A percentile compares a stretch with the other conserved stretches of the same genome.
These are phyloP conservation scores for Melopsittacus undulatus DNA, from an alignment of 2,797 vertebrate genomes.

Conservation along the genomic window DNA sequence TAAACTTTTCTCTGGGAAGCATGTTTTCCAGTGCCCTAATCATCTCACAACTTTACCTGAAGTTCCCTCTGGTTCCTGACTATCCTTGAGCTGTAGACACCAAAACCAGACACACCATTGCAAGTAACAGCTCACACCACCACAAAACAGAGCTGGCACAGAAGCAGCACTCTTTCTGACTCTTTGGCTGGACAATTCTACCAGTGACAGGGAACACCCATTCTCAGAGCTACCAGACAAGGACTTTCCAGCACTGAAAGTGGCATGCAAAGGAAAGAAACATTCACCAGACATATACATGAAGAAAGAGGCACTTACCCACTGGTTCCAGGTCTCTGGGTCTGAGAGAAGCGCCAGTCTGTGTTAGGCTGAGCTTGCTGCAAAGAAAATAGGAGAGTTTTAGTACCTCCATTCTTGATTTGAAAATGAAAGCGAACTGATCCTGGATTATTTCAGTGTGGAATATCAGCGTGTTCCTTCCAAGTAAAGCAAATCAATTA, in stretches of 20 bases:
- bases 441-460: conserved; percentile 47
- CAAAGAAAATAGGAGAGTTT: conserved; percentile 73
- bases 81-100: not conserved
- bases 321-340: conserved; percentile 95
- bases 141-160: not conserved
- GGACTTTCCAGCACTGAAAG: not conserved
- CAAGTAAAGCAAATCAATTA: conserved; percentile 53
- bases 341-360: conserved; percentile 98
- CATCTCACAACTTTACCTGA: not conserved
- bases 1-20: not conserved
- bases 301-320: conserved; percentile 86
- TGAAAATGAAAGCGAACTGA: conserved; percentile 7
- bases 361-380: conserved; percentile 98
- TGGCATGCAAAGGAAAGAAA: not conserved
- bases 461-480: not conserved
- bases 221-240: not conserved
- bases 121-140: not conserved
- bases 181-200: not conserved
- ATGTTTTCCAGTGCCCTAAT: not conserved
- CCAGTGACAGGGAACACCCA: not conserved
- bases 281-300: not conserved
- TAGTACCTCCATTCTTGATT: conserved; percentile 45
- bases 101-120: not conserved
- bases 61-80: not conserved
- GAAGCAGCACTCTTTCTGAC: not conserved